Conservation (phyloP, 1,140 invertebrate species). For the Diorhabda sublineata region DNA sequence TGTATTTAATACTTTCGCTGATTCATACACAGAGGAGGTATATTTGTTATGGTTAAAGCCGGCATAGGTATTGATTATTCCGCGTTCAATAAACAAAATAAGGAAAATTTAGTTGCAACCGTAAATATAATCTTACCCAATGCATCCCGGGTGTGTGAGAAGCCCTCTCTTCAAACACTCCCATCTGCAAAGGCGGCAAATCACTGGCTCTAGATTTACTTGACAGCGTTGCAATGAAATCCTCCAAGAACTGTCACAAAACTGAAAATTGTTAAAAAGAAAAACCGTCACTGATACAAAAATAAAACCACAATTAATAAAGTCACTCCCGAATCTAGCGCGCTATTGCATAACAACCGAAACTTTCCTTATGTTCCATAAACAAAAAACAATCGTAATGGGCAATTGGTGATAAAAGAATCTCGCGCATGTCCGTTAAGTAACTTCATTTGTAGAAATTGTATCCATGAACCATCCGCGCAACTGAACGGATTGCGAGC, state of each 20-base stretch:
- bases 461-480: conserved; percentile 28
- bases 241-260: conserved; percentile 19
- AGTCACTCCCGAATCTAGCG: background rate
- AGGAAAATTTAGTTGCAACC: background rate
- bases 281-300: background rate
- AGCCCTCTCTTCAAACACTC: conserved; percentile 46
- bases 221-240: conserved; percentile 14
- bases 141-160: conserved; percentile 46
- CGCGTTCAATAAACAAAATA: too few relatives aligned
- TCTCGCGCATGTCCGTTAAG: conserved; percentile 30
- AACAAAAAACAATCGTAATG: conserved; percentile 24
- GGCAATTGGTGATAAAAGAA: conserved; percentile 21
- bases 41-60: too few relatives aligned
- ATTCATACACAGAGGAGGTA: too few relatives aligned
- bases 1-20: too few relatives aligned
- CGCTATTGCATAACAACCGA: conserved; percentile 17
- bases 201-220: conserved; percentile 25
- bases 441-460: conserved; percentile 17
- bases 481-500: conserved; percentile 31
- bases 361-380: conserved; percentile 24
- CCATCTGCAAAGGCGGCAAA: conserved; percentile 45
- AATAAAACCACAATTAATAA: background rate
- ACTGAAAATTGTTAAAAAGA: conserved; percentile 7
- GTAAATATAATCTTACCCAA: conserved; percentile 39
- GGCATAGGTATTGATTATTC: too few relatives aligned